Base-by-base conservation (phyloP, 1,140 invertebrate genomes). In the Drosophila triauraria region DNA sequence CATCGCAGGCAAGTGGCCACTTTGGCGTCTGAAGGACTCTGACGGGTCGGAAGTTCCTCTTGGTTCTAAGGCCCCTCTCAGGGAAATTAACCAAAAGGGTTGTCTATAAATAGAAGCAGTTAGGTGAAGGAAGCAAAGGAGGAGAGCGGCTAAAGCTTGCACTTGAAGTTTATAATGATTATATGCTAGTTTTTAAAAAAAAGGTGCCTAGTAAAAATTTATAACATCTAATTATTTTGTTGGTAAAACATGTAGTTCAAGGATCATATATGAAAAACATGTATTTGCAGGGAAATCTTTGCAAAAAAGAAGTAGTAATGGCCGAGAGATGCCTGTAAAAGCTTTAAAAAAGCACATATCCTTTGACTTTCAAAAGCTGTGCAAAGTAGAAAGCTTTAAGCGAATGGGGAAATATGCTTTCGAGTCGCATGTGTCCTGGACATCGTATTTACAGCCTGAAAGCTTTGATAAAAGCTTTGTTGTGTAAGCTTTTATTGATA, bases 1-100 rank as follows among this genome's bases (percentile, higher is more conserved):
- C 64, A 47, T 30, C 27, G 38, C 54, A 27, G 67, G 6, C 47
- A 70, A 70, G 67, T 72, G 69, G 54, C 80, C 48, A 60, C 69
- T 72, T 72, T 38, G 65, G n/a, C 30, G 35, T 53, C 53, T 65
- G 17, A 60, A 59, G 64, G 60, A 69, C 42, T 57, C 32, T 35
- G 50, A 13, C 42, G 30, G 43, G 69, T 38, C 44, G 67, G 42
- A 69, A 69, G 50, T 68, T 67, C 38, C 47, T 27, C 47, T 53
- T 30, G 17, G 20, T 10, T 47, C 12, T 30, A 17, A 42, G 27
- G 47, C 25, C 27, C 27, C 17, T 27, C 25, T 42, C 20, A 35
- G 17, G 51, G 12, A 71, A 32, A 58, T 58, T 58, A 20, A 48
- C 40, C 23, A 42, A 71, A 58, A 42, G 56, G 43, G 51, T 30